Evolutionary conservation across 37 sponge, comb jelly and placozoan species (phyloP).

Genomic region (Axinella damicornis): DNA sequence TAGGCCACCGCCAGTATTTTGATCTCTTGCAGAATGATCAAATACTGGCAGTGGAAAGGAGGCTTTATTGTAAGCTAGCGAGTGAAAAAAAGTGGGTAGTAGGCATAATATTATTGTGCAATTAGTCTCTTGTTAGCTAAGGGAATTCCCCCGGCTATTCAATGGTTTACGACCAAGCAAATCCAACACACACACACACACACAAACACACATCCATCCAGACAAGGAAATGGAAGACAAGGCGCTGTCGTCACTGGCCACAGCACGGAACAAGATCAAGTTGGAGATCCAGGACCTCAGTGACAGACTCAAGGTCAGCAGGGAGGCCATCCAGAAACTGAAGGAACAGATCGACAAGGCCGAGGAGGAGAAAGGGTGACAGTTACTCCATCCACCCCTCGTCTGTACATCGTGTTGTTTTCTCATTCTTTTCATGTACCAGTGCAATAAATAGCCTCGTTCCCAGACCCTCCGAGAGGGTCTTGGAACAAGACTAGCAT

Average conservation of each 20-base stretch:
- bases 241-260: conserved; percentile 52
- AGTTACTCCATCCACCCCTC: too few relatives aligned
- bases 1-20: not conserved
- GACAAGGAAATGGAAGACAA: conserved; percentile 87
- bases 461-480: too few relatives aligned
- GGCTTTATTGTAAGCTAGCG: too few relatives aligned
- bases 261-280: conserved; percentile 82
- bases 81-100: too few relatives aligned
- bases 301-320: conserved; percentile 72
- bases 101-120: too few relatives aligned
- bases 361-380: conserved; percentile 42
- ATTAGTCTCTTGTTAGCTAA: too few relatives aligned
- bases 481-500: too few relatives aligned
- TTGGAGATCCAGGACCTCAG: conserved; percentile 85
- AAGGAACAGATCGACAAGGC: conserved; percentile 78
- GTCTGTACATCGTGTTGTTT: not conserved
- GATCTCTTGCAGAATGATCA: not conserved
- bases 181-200: not conserved
- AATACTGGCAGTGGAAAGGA: too few relatives aligned
- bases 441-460: too few relatives aligned
- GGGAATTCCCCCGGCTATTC: too few relatives aligned
- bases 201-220: not conserved
- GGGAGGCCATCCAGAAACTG: conserved; percentile 62
- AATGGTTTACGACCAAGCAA: too few relatives aligned
- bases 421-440: too few relatives aligned